Evolutionary conservation across 1,140 invertebrate species (phyloP).

Genomic region (Drosophila sproati): DNA sequence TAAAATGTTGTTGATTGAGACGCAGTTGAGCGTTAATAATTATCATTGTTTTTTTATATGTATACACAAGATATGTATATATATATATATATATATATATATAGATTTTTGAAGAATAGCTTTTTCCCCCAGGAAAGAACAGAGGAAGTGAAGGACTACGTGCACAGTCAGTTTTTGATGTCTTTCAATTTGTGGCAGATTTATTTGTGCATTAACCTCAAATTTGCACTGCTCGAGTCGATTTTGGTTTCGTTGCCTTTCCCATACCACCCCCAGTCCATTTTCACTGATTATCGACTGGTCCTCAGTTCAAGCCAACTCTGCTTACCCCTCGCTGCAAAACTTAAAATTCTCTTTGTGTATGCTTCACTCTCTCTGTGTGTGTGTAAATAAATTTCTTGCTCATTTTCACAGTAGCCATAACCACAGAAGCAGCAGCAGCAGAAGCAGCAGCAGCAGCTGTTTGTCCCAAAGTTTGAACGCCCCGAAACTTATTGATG

Average conservation of each 20-base stretch:
- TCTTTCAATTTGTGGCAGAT: conserved; percentile 79
- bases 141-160: conserved; percentile 8
- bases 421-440: conserved; percentile 7
- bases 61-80: conserved; percentile 19
- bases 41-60: conserved; percentile 56
- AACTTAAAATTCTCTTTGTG: conserved; percentile 39
- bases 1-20: conserved; percentile 82
- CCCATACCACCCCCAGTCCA: not conserved
- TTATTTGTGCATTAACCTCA: conserved; percentile 82
- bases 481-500: conserved; percentile 69
- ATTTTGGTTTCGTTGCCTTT: conserved; percentile 48
- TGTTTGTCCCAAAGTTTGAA: conserved; percentile 60
- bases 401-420: conserved; percentile 53
- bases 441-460: conserved; percentile 46
- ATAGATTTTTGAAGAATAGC: conserved; percentile 2
- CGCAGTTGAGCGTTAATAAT: conserved; percentile 81
- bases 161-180: conserved; percentile 64
- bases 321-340: not conserved
- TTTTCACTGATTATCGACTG: conserved; percentile 67
- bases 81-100: conserved; percentile 6
- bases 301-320: conserved; percentile 6
- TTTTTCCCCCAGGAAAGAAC: conserved; percentile 15
- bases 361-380: not conserved
- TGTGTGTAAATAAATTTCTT: conserved; percentile 72
- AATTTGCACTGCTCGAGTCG: conserved; percentile 72